Evolutionary conservation across 2,888 invertebrate genomes (phyloP).

Genomic region (Dendrolimus houi): DNA sequence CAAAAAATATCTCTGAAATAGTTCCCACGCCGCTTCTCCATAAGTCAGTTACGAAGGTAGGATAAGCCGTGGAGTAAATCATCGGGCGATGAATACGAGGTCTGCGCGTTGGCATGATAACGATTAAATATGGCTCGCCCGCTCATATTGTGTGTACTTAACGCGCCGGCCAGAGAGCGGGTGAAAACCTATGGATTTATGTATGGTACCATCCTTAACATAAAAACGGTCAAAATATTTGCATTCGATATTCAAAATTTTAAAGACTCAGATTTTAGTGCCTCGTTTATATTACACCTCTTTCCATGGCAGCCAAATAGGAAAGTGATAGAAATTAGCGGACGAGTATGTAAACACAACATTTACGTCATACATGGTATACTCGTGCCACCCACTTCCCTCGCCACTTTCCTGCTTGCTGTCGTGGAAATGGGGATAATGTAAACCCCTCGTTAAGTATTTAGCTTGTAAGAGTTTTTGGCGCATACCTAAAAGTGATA

Average conservation of each 20-base stretch:
- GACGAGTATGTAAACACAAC: too few relatives aligned
- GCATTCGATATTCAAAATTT: conserved; percentile 9
- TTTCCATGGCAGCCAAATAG: too few relatives aligned
- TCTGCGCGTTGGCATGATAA: conserved; percentile 55
- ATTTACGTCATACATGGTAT: too few relatives aligned
- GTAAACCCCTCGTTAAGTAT: too few relatives aligned
- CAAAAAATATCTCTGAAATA: conserved; percentile 5
- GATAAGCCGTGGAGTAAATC: conserved; percentile 67
- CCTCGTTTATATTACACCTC: too few relatives aligned
- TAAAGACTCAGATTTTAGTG: too few relatives aligned
- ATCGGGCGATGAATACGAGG: conserved; percentile 60
- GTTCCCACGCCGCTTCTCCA: conserved; percentile 24
- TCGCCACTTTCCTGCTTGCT: too few relatives aligned
- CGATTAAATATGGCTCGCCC: conserved; percentile 63
- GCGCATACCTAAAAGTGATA: too few relatives aligned
- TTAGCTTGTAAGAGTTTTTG: too few relatives aligned
- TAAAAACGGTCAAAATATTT: conserved; percentile 10
- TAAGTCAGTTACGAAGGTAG: conserved; percentile 54
- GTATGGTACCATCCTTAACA: conserved; percentile 21
- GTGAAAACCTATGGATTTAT: conserved; percentile 29
- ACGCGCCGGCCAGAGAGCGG: conserved; percentile 25
- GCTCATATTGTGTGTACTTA: conserved; percentile 59
- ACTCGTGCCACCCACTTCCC: too few relatives aligned
- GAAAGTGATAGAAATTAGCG: too few relatives aligned
- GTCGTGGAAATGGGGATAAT: too few relatives aligned